Conservation (phyloP, 92 coral and sea anemone genomes). For the Siderastrea radians region DNA sequence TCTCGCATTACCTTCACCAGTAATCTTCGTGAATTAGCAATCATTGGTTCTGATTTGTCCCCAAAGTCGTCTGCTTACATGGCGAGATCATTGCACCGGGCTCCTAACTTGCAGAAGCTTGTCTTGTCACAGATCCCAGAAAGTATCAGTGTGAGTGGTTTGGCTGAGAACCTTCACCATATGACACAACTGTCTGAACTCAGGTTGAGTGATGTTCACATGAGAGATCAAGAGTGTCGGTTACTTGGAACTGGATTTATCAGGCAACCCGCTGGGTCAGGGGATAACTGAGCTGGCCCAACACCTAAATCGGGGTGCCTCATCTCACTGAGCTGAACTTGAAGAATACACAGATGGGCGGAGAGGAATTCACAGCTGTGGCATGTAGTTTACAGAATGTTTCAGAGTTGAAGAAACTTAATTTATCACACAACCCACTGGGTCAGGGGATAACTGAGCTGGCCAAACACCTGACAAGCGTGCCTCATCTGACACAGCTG, state of each 20-base stretch:
- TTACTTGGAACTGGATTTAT: background rate
- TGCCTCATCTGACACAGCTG: slow-evolving; percentile 2
- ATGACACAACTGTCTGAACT: background rate
- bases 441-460: background rate
- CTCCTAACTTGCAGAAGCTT: background rate
- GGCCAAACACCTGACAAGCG: background rate
- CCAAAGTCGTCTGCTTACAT: background rate
- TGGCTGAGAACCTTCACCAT: background rate
- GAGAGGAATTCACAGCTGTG: background rate
- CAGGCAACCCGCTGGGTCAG: background rate
- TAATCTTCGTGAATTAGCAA: background rate
- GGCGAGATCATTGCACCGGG: background rate
- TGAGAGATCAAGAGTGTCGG: background rate
- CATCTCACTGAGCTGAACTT: background rate
- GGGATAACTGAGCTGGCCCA: slow-evolving; percentile 1
- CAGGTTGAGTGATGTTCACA: background rate
- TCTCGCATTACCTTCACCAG: slow-evolving; percentile 8
- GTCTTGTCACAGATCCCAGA: background rate
- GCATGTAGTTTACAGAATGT: background rate
- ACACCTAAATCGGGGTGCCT: background rate
- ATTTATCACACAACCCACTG: background rate
- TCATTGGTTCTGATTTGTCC: background rate
- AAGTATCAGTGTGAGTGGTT: no score
- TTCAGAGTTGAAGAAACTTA: background rate
- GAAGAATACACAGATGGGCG: background rate